These are phyloP conservation scores for Trissolcus brochymenae DNA, from an alignment of 2,888 invertebrate genomes.

Conservation along the genomic window DNA sequence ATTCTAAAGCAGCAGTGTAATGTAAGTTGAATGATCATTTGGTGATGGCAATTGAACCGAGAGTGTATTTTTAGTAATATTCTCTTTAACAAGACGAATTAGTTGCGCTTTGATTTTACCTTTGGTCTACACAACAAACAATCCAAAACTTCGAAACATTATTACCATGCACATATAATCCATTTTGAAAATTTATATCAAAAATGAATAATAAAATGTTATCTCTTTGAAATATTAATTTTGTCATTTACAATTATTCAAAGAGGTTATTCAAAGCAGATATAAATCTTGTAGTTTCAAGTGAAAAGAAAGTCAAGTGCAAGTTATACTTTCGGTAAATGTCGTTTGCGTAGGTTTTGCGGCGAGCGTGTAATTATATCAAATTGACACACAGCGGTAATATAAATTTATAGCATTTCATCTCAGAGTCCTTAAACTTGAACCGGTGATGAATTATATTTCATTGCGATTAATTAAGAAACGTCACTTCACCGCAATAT, in stretches of 20 bases:
- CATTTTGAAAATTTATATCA: no score
- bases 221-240: no score
- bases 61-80: constrained; percentile 33
- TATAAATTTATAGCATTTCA: constrained; percentile 23
- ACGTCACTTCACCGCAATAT: constrained; percentile 1
- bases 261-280: not conserved
- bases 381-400: constrained; percentile 11
- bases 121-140: not conserved
- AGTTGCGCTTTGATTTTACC: constrained; percentile 19
- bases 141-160: no score
- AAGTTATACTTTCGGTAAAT: no score
- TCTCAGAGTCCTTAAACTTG: constrained; percentile 7
- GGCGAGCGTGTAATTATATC: constrained; percentile 6
- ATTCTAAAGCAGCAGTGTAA: no score
- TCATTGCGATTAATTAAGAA: constrained; percentile 27
- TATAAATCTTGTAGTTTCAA: not conserved
- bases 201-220: no score
- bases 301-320: no score
- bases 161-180: no score
- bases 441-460: constrained; percentile 8
- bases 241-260: not conserved
- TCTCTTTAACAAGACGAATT: constrained; percentile 32
- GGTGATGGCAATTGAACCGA: constrained; percentile 21
- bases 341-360: not conserved
- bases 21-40: no score